These are phyloP conservation scores for Chorisops tibialis DNA, from an alignment of 2,888 invertebrate species.

Conservation along the genomic window DNA sequence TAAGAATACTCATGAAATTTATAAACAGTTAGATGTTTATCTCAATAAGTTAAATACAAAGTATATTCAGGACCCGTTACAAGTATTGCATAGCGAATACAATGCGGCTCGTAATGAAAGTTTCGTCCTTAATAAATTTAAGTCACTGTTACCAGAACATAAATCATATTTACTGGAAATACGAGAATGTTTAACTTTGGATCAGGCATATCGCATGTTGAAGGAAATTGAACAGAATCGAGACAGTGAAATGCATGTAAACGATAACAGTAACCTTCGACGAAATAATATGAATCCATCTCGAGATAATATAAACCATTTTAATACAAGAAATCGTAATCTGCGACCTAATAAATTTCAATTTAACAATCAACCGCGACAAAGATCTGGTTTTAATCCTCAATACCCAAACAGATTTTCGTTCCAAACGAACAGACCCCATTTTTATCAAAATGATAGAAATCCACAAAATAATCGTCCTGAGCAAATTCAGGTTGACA, in stretches of 20 bases:
- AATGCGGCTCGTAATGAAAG: not conserved
- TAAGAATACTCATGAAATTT: not conserved
- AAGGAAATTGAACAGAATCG: not conserved
- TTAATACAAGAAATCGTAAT: not conserved
- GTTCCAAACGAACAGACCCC: not conserved
- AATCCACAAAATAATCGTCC: not conserved
- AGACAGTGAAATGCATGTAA: not conserved
- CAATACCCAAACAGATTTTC: not conserved
- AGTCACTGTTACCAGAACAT: not conserved
- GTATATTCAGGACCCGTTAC: not conserved
- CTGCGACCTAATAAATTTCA: not conserved
- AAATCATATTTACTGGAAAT: no score
- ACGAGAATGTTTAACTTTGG: not conserved
- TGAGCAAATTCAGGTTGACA: not conserved
- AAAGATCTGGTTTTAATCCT: not conserved
- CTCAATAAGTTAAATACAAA: conserved; percentile 1
- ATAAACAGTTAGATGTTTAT: not conserved
- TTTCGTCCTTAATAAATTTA: conserved; percentile 1
- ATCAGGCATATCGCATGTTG: not conserved
- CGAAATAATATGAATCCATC: not conserved
- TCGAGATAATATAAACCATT: no score
- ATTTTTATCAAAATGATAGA: not conserved
- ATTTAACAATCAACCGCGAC: not conserved
- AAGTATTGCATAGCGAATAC: not conserved
- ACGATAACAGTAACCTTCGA: not conserved